These are phyloP conservation scores for Tretioscincus oriximinensis DNA, from an alignment of 2,113 vertebrate genomes.

Conservation along the genomic window DNA sequence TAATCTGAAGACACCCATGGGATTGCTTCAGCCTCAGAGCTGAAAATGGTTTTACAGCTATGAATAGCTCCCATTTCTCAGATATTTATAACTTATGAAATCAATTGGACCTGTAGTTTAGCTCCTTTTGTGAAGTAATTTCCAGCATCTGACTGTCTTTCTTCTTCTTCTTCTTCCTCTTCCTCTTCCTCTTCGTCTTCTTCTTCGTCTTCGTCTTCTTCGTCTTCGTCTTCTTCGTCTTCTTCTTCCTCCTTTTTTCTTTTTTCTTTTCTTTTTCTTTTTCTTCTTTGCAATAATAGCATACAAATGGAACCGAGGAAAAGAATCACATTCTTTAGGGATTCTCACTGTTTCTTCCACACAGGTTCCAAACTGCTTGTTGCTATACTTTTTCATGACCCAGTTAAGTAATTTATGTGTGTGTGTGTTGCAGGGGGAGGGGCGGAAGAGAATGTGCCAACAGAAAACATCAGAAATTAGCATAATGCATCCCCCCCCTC, in stretches of 20 bases:
- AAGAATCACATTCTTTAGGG: background rate
- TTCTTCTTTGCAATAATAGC: background rate
- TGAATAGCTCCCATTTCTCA: background rate
- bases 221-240: background rate
- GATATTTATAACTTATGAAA: background rate
- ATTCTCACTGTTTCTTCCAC: background rate
- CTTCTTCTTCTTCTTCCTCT: no score
- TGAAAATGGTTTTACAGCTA: background rate
- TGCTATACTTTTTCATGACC: background rate
- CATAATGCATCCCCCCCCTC: background rate
- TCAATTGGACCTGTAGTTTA: background rate
- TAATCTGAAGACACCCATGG: background rate
- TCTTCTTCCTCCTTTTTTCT: background rate
- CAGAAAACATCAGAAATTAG: background rate
- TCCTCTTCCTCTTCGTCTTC: no score
- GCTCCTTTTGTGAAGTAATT: background rate
- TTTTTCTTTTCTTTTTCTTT: no score
- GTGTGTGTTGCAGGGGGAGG: no score
- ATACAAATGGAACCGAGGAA: background rate
- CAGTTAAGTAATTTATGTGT: slow-evolving; percentile 11
- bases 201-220: background rate
- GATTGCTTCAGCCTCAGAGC: background rate
- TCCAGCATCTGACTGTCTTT: background rate
- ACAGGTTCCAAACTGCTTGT: background rate
- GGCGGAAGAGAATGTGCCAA: background rate